A percentile compares a stretch with the other conserved stretches of the same genome.
phyloP scores from a whole-genome alignment of 2,888 invertebrate genomes.

The Zygogramma bicolorata region DNA sequence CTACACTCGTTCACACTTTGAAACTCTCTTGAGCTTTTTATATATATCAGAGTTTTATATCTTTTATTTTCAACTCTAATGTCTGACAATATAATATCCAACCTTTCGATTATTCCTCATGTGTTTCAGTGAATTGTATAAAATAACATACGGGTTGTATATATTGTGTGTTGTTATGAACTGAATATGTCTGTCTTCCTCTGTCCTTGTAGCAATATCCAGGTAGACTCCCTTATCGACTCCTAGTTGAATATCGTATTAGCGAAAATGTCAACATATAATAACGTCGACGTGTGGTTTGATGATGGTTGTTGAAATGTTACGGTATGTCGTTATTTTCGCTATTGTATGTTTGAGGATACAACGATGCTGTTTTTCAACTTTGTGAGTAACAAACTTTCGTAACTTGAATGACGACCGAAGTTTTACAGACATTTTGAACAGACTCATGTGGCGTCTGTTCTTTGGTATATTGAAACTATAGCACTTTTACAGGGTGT shows the following conservation, averaged over 20 bases:
- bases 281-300: neutral
- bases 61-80: neutral
- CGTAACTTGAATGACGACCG: neutral
- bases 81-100: neutral
- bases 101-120: neutral
- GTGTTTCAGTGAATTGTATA: slow-evolving; percentile 50
- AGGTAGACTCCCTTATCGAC: slow-evolving; percentile 34
- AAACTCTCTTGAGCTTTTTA: too few relatives aligned
- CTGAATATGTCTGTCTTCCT: slow-evolving; percentile 66
- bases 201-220: slow-evolving; percentile 60
- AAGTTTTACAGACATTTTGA: neutral
- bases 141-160: slow-evolving; percentile 64
- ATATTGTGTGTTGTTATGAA: slow-evolving; percentile 59
- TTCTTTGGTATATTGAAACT: neutral
- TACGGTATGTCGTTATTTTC: neutral
- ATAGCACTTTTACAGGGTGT: neutral
- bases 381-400: neutral
- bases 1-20: too few relatives aligned
- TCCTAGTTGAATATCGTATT: slow-evolving; percentile 11
- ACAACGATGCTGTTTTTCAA: neutral
- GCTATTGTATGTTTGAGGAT: neutral
- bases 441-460: neutral
- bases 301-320: neutral
- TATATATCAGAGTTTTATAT: neutral
- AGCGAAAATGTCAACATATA: neutral